Evolutionary conservation across 1,140 invertebrate genomes (phyloP).

Genomic region (Lordiphosa mommai): DNA sequence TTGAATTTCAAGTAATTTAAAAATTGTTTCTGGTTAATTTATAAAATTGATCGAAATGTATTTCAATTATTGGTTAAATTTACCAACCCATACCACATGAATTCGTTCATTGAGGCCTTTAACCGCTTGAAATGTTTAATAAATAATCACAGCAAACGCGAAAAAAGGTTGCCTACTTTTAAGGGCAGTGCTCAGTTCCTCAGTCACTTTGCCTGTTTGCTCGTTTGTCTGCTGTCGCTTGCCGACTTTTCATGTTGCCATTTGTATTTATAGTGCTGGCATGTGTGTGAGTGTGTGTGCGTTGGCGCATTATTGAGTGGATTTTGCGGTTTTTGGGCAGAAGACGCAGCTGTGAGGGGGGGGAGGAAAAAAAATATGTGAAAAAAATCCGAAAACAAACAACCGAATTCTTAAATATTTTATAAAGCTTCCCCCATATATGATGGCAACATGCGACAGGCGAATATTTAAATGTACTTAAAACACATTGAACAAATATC

Average conservation of each 20-base stretch:
- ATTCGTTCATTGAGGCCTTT: slow-evolving; percentile 41
- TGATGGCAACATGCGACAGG: not conserved
- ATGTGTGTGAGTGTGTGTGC: slow-evolving; percentile 15
- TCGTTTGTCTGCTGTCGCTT: slow-evolving; percentile 27
- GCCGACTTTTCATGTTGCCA: slow-evolving; percentile 30
- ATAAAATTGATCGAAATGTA: slow-evolving; percentile 13
- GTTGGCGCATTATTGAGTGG: slow-evolving; percentile 62
- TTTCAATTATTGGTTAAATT: slow-evolving; percentile 2
- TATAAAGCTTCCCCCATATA: slow-evolving; percentile 15
- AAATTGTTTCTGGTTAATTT: slow-evolving; percentile 11
- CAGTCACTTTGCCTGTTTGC: slow-evolving; percentile 18
- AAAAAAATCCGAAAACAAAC: slow-evolving; percentile 14
- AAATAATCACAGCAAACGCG: slow-evolving; percentile 52
- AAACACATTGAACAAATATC: not conserved
- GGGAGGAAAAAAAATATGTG: slow-evolving; percentile 32
- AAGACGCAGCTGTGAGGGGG: slow-evolving; percentile 33
- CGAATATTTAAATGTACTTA: slow-evolving; percentile 7
- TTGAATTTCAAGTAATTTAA: not conserved
- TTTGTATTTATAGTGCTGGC: slow-evolving; percentile 14
- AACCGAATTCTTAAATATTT: slow-evolving; percentile 37
- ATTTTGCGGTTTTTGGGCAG: slow-evolving; percentile 66
- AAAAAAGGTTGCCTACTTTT: slow-evolving; percentile 52
- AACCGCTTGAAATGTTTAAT: slow-evolving; percentile 47
- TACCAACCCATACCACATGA: not conserved
- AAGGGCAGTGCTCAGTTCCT: slow-evolving; percentile 2